phyloP scores from a whole-genome alignment of 2,113 vertebrate species.

The Pipra filicauda region DNA sequence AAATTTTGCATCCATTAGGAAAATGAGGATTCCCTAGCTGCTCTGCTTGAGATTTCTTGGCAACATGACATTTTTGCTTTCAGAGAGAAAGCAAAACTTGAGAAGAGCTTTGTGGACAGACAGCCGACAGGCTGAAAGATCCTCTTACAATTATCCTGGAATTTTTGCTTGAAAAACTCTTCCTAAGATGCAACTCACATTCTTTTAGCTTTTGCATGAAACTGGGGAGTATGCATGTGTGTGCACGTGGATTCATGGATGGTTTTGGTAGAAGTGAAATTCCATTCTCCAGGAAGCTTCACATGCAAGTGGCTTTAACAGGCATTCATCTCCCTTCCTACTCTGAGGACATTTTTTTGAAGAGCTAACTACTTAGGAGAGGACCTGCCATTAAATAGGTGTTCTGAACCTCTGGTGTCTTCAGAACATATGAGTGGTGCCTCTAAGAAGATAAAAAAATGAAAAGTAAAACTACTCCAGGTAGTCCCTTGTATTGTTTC shows the following conservation, averaged over 20 bases:
- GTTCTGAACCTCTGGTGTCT: not conserved
- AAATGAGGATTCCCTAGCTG: not conserved
- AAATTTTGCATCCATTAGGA: not conserved
- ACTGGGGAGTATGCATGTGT: not conserved
- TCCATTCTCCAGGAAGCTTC: not conserved
- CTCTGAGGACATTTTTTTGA: not conserved
- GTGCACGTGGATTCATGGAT: not conserved
- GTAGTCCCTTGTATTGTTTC: not conserved
- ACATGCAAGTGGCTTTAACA: not conserved
- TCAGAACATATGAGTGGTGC: not conserved
- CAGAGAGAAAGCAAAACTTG: not conserved
- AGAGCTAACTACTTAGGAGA: not conserved
- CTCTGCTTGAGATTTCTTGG: not conserved
- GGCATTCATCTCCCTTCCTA: not conserved
- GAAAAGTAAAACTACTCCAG: not conserved
- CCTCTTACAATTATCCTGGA: not conserved
- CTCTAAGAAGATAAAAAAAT: not conserved
- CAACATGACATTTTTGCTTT: not conserved
- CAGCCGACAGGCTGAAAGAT: not conserved
- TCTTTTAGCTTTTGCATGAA: not conserved
- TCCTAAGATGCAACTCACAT: not conserved
- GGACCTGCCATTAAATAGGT: not conserved
- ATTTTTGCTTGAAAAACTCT: not conserved
- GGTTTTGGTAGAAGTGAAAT: not conserved
- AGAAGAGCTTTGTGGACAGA: not conserved